Evolutionary conservation across 1,140 invertebrate genomes (phyloP), one percentile per base, ranked within the genome.

Genomic region (Ectropis grisescens): DNA sequence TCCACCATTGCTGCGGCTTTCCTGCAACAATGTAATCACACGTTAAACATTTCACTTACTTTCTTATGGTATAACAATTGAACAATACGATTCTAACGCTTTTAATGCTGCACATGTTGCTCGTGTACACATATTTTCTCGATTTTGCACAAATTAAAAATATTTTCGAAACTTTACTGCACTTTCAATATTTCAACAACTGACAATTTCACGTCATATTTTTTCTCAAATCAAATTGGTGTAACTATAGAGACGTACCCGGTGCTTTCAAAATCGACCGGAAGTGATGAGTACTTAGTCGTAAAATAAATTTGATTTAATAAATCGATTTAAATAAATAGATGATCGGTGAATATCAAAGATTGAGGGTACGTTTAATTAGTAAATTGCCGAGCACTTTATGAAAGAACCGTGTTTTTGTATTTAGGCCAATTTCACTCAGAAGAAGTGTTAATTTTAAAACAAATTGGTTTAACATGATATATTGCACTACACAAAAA

Each of bases 1-100:
- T 95, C 93, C 83, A 94, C 92, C 92, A 94, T 94, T 59, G 85
- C 88, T 86, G 85, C 84, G 76, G 86, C 84, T 87, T 87, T 87
- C 72, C 86, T 89, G 78, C 81, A 89, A 79, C 86, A 72, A 34
- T 83, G 86, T 53, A 41, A 46, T 11, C 29, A 33, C 31, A 41
- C 11, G 16, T 19, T 19, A 19, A 19, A 13, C 24, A 30, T 34
- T 25, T 12, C 7, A 38, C 13, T 19, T 25, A 19, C 13, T 9
- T 34, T 24, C 12, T 15, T 31, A 24, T 12, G 14, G 33, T 34
- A 36, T 31, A 48, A 58, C 36, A 19, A 19, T 19, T 19, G 3
- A 19, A 19, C 8, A n/a, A n/a, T 33, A 37, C 35, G 36, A 30
- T 47, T 47, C 72, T 74, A 64, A 81, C 74, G 71, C 74, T 60